Evolutionary conservation across 2,113 vertebrate genomes (phyloP), one percentile per base, ranked within the genome.

Genomic region (Coptodon rendalli): DNA sequence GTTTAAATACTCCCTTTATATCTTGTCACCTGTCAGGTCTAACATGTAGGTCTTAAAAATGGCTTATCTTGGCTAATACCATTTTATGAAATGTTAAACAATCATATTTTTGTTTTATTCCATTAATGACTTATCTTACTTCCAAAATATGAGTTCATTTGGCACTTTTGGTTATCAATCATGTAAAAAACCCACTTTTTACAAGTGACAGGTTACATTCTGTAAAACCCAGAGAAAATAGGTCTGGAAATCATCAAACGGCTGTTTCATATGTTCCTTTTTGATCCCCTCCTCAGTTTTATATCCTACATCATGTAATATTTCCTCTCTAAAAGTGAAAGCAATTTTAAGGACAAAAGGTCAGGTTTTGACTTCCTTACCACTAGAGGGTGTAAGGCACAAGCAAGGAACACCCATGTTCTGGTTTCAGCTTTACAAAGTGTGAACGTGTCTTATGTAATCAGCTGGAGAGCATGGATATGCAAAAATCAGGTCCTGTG

Each of bases 321-420:
- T 82, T 63, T 76, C 22, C 38, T 17, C 36, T 53, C 2, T 0
- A 11, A 52, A 31, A 19, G 2, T 79, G 4, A 48, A 17, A 40
- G 3, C 19, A 71, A 40, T 2, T 50, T 36, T 22, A n/a, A 61
- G 6, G 22, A 81, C 16, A 19, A 73, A 83, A 73, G 71, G 85
- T 87, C 61, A 81, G 6, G 73, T 29, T 59, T 38, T 59, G 68
- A 79, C 86, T 89, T 86, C 84, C 89, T 81, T 14, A 85, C 92
- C 95, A 94, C 91, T 91, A 95, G 95, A 92, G 93, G 94, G 94
- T 45, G 90, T 85, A 38, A 27, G 71, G 4, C 52, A 87, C 82
- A 63, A 9, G 11, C 63, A 38, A 13, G 13, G 22, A 56, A 59
- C 34, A 14, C 43, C 56, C 45, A 61, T 13, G 7, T 73, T 16